Conservation (phyloP, 2,797 vertebrate genomes). For the Synaphobranchus kaupii region DNA sequence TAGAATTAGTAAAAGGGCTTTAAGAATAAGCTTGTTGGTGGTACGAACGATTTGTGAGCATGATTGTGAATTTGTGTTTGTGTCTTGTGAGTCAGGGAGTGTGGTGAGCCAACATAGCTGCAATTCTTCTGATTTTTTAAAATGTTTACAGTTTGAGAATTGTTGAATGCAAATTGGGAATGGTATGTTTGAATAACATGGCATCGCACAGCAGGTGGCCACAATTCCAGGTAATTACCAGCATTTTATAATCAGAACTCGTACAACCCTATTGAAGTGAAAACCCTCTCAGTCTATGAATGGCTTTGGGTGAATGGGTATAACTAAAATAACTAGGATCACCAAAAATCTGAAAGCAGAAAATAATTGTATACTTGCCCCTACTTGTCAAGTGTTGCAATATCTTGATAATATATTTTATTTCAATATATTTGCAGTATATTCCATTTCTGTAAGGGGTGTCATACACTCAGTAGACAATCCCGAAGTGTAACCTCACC, state of each 20-base stretch:
- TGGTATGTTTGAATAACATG: neutral
- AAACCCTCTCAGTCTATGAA: neutral
- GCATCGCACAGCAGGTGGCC: neutral
- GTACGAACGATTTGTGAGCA: neutral
- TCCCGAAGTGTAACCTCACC: neutral
- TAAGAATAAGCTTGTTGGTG: neutral
- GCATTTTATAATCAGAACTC: neutral
- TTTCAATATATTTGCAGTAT: neutral
- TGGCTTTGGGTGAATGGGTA: neutral
- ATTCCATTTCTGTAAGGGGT: neutral
- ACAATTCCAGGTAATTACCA: neutral
- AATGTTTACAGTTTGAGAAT: neutral
- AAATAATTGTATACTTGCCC: neutral
- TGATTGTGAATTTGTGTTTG: neutral
- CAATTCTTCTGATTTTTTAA: neutral
- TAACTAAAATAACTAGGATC: neutral
- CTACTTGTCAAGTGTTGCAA: neutral
- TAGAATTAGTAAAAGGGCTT: neutral
- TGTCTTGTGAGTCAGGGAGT: neutral
- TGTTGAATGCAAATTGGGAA: neutral
- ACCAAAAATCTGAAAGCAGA: neutral
- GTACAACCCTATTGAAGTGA: neutral
- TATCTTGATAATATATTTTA: neutral
- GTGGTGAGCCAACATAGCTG: neutral
- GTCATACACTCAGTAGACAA: neutral